phyloP scores from a whole-genome alignment of 2,797 vertebrate species.

The Buceros bicornis region DNA sequence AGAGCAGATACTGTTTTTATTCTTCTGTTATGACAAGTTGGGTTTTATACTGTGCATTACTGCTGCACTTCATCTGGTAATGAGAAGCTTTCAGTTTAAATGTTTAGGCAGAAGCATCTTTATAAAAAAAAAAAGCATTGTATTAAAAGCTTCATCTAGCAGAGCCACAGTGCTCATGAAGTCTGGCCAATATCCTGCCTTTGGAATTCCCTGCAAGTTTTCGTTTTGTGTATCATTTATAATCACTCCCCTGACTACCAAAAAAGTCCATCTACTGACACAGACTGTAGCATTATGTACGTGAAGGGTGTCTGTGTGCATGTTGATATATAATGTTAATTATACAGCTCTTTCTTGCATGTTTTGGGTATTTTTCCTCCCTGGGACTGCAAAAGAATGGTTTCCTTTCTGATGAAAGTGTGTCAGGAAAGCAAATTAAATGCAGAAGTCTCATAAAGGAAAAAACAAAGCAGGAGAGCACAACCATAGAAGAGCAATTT shows the following conservation, averaged over 20 bases:
- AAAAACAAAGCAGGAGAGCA: background rate
- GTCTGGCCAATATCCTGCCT: background rate
- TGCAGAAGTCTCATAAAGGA: background rate
- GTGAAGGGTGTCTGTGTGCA: background rate
- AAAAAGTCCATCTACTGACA: background rate
- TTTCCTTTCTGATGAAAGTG: background rate
- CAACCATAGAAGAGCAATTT: background rate
- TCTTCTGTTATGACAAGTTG: background rate
- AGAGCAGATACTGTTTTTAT: background rate
- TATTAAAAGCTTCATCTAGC: background rate
- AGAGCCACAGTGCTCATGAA: background rate
- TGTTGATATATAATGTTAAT: background rate
- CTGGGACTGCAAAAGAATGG: background rate
- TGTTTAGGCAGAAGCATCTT: background rate
- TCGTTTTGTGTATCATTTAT: background rate
- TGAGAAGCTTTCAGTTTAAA: background rate
- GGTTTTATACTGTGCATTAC: background rate
- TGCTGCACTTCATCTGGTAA: background rate
- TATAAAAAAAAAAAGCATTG: background rate
- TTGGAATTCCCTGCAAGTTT: background rate
- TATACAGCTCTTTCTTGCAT: background rate
- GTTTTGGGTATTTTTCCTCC: background rate
- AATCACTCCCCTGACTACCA: background rate
- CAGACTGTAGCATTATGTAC: background rate
- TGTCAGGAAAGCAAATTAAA: background rate